Evolutionary conservation across 2,113 vertebrate genomes (phyloP).

Genomic region (mouse (Mus musculus)): DNA sequence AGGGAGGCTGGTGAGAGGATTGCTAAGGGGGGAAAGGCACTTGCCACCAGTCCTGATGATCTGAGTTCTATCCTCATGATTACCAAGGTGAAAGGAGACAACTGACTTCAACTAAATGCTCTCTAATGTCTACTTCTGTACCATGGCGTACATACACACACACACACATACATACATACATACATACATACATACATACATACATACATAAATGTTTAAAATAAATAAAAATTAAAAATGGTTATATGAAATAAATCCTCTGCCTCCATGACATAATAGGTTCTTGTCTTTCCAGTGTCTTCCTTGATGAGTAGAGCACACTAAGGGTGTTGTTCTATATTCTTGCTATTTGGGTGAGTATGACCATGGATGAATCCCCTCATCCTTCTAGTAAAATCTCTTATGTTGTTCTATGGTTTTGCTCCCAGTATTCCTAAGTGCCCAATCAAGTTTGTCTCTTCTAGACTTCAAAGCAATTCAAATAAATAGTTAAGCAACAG

Average conservation of each 20-base stretch:
- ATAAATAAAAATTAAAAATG: not conserved
- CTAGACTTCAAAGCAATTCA: not conserved
- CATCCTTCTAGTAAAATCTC: not conserved
- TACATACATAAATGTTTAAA: not conserved
- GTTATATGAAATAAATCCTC: not conserved
- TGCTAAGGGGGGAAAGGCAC: not conserved
- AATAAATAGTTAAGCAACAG: not conserved
- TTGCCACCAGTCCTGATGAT: not conserved
- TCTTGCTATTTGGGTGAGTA: not conserved
- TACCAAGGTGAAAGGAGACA: not conserved
- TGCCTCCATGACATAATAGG: not conserved
- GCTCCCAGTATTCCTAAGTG: not conserved
- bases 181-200: too few species aligned
- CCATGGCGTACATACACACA: not conserved
- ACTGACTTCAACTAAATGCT: accelerated
- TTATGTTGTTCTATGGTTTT: not conserved
- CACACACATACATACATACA: not conserved
- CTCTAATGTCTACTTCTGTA: not conserved
- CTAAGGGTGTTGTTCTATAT: not conserved
- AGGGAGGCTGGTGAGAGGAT: not conserved
- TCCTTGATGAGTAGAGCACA: not conserved
- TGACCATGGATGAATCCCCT: not conserved
- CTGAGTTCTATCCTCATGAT: too few species aligned
- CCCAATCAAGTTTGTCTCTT: not conserved
- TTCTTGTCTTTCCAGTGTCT: not conserved